Base-by-base conservation (phyloP, 2,888 invertebrate genomes). In the Napeogenes sylphis region DNA sequence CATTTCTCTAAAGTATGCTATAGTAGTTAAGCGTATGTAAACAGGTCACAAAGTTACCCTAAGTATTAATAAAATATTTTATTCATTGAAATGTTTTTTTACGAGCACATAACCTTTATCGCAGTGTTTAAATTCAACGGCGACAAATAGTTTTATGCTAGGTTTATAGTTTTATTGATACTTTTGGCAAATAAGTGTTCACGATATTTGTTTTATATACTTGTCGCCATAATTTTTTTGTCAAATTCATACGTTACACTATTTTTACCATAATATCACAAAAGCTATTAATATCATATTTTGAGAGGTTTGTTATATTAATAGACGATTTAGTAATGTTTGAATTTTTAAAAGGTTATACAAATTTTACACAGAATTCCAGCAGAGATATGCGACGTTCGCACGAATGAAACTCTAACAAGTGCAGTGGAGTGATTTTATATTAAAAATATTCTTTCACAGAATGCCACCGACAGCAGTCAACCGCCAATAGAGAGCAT, bases 401-500 rank as follows among this genome's bases (percentile, higher is more conserved):
- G 51, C 42, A 10, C 42, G 42, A 42, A 12, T 42, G 10, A 42
- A 42, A 8, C 8, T 8, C 42, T 42, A 10, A 42, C 2, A 12
- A 47, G 47, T 21, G 47, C 47, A 47, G n/a, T 47, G 14, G 32
- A 45, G 13, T 45, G n/a, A 54, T 47, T 38, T 62, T 45, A 53
- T 59, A 46, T 60, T 62, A 42, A 55, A n/a, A 71, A 67, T 72
- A 72, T 69, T 74, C 75, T 74, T 68, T 84, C 79, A 65, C 89
- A 91, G 91, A 85, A 79, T 73, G 75, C 83, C 71, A 87, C 90
- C 74, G 91, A 92, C 74, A 92, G 92, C 79, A 92, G 90, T 79
- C 91, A 92, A 72, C 90, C 91, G 70, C 91, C 88, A 73, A 92
- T 94, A 80, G 93, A 94, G 81, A 92, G 91, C 83, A 94, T 94